These are phyloP conservation scores for Anthrax anthrax DNA, from an alignment of 2,888 invertebrate genomes.

Conservation along the genomic window DNA sequence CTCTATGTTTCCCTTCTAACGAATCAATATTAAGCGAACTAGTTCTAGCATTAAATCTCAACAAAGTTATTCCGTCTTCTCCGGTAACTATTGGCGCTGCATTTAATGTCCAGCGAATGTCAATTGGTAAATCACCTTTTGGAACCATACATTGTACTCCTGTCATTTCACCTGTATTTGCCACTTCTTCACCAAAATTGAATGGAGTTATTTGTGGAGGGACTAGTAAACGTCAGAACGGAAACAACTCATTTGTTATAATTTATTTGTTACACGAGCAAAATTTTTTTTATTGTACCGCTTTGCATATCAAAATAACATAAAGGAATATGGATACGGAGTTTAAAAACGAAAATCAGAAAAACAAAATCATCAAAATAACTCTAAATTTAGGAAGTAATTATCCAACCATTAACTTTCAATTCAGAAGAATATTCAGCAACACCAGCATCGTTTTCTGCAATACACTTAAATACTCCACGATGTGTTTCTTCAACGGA, in stretches of 20 bases:
- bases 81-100: conserved; percentile 46
- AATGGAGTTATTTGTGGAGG: conserved; percentile 39
- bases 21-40: conserved; percentile 43
- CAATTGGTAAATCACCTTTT: conserved; percentile 62
- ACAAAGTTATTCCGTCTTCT: conserved; percentile 43
- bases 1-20: conserved; percentile 42
- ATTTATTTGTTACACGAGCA: not conserved
- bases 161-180: conserved; percentile 44
- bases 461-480: conserved; percentile 60
- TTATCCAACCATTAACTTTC: conserved; percentile 53
- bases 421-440: conserved; percentile 51
- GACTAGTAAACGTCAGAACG: conserved; percentile 25
- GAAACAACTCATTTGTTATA: not conserved
- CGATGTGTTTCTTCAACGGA: conserved; percentile 52
- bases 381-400: no score
- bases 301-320: not conserved
- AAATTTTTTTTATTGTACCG: no score
- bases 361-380: no score
- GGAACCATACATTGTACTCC: conserved; percentile 51
- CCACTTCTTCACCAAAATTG: conserved; percentile 41
- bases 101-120: conserved; percentile 51
- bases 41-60: conserved; percentile 41
- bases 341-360: not conserved
- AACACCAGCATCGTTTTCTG: conserved; percentile 52
- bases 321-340: conserved; percentile 3